Conservation (phyloP, 2,113 vertebrate species). For the Merops nubicus region DNA sequence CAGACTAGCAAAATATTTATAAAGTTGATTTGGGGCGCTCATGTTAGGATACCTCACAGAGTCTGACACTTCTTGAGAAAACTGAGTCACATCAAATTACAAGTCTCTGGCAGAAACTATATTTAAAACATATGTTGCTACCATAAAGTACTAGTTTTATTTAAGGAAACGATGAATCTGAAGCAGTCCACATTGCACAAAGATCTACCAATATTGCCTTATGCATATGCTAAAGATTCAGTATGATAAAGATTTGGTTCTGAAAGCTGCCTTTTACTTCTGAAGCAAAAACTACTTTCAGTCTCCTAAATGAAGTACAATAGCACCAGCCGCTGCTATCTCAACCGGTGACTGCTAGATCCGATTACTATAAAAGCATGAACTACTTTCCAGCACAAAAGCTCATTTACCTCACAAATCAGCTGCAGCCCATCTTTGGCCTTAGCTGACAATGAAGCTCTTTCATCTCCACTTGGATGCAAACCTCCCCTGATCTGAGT, state of each 20-base stretch:
- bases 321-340: slow-evolving; percentile 20
- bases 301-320: neutral
- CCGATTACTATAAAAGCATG: neutral
- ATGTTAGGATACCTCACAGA: neutral
- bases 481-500: slow-evolving; percentile 1
- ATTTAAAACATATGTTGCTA: slow-evolving; percentile 12
- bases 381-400: slow-evolving; percentile 11
- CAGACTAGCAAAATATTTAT: slow-evolving; percentile 39
- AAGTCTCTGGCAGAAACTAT: neutral
- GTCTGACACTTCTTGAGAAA: slow-evolving; percentile 52
- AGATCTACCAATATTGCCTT: neutral
- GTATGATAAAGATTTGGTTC: neutral
- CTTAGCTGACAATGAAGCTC: neutral
- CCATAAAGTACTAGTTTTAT: slow-evolving; percentile 17
- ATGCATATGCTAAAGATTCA: neutral
- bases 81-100: slow-evolving; percentile 13
- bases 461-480: neutral
- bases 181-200: neutral
- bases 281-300: neutral
- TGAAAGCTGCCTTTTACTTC: neutral
- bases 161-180: neutral
- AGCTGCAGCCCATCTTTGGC: neutral
- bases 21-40: neutral
- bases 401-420: neutral
- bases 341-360: neutral